A percentile compares a stretch with the other conserved stretches of the same genome.
These are phyloP conservation scores for Laticauda colubrina DNA, from an alignment of 2,113 vertebrate species.

Conservation along the genomic window DNA sequence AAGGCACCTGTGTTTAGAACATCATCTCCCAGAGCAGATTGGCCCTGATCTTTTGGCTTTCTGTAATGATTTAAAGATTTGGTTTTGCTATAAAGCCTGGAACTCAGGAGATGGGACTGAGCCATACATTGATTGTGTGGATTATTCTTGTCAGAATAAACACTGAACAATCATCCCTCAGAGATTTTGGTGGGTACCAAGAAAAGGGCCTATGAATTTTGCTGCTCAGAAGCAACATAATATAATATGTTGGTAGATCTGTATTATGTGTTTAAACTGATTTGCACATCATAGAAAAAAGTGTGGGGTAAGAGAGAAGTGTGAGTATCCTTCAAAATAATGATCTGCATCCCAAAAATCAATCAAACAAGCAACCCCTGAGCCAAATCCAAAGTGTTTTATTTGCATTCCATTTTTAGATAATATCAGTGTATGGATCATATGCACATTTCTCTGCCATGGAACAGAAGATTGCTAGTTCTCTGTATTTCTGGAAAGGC, in stretches of 20 bases:
- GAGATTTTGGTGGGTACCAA: neutral
- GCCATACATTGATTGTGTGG: neutral
- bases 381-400: neutral
- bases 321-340: neutral
- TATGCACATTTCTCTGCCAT: neutral
- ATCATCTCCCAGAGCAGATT: neutral
- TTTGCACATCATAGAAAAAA: neutral
- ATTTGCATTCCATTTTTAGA: neutral
- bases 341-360: neutral
- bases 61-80: neutral
- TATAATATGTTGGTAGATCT: neutral
- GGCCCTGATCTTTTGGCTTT: neutral
- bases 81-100: neutral
- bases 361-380: neutral
- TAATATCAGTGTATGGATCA: neutral
- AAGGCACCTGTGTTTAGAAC: neutral
- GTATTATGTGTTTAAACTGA: neutral
- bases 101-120: neutral
- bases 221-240: neutral
- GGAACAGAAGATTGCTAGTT: neutral
- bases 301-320: neutral
- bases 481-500: constrained; percentile 11
- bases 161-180: neutral
- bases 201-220: neutral
- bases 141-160: neutral